A percentile compares a stretch with the other conserved stretches of the same genome.
These are phyloP conservation scores for Tauraco hartlaubi DNA, from an alignment of 2,797 vertebrate species.

Conservation along the genomic window DNA sequence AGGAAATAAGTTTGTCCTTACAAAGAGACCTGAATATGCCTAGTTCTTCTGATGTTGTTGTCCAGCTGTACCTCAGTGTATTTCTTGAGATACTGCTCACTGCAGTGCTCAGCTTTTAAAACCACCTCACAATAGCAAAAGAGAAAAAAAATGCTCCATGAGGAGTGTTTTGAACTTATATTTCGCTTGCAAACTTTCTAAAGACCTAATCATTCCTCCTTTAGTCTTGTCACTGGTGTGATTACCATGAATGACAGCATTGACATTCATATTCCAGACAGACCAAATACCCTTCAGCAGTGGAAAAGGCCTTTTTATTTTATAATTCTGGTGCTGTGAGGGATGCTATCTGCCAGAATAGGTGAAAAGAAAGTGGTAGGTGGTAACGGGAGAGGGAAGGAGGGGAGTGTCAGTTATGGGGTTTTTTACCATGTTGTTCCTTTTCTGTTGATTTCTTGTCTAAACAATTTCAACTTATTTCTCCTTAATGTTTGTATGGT, in stretches of 20 bases:
- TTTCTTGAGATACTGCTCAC: neutral
- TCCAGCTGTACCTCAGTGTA: neutral
- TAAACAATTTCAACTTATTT: neutral
- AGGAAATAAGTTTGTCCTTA: neutral
- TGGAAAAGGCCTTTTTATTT: neutral
- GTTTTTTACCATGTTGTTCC: neutral
- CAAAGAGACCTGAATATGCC: neutral
- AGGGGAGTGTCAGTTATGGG: neutral
- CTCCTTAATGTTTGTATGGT: neutral
- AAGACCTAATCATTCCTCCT: neutral
- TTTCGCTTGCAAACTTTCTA: neutral
- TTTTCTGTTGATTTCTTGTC: neutral
- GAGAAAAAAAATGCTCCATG: neutral
- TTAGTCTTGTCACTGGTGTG: neutral
- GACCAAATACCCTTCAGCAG: neutral
- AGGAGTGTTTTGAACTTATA: neutral
- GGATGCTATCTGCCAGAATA: neutral
- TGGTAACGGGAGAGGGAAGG: neutral
- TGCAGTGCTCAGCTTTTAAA: neutral
- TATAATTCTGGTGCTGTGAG: neutral
- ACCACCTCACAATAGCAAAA: neutral
- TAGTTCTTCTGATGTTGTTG: neutral
- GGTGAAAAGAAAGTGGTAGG: neutral
- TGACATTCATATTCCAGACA: neutral
- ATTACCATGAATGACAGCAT: neutral